Base-by-base conservation (phyloP, 2,888 invertebrate genomes). In the Magallana nippona region DNA sequence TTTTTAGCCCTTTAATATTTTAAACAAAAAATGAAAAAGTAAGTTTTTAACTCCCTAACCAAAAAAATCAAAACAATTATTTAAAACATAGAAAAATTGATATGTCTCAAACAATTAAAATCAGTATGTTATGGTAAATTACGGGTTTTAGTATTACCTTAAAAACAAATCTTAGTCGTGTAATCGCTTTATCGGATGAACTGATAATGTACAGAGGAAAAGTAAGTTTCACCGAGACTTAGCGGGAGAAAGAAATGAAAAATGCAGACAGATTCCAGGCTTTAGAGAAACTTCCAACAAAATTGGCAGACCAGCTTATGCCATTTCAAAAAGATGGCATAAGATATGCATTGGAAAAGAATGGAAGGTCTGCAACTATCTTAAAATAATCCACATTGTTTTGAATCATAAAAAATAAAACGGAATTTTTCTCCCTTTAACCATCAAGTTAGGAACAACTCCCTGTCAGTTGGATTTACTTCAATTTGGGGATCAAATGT, bases 311-410 rank as follows among this genome's bases (percentile, higher is more conserved):
- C 8, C 86, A 82, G 60, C 83, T 93, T 55, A 91, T 93, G 91
- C 90, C 89, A 55, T 93, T 93, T 86, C 93, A 93, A 83, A 89
- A 86, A 85, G 91, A 92, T 55, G 93, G 93, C 2, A 89, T 93
- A 8, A 27, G 86, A 55, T 92, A 90, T 89, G 93, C 92, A n/a
- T 86, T 93, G 10, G 44, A 83, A 27, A 93, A 92, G 82, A 88
- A 91, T 88, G 93, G 93, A 87, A 91, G 92, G 93, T 93, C 86
- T 81, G 63, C 55, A 22, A 56, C 11, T 2, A 56, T 22, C 13
- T 78, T 44, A 44, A 8, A 44, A 10, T 8, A 44, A 44, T 44
- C 8, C 10, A 44, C 44, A 44, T 8, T 0, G 44, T 44, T 44
- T 44, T 8, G 44, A 44, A 44, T 44, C 3, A 44, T 0, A 44